Base-by-base conservation (phyloP, 2,888 invertebrate genomes). In the Actias luna region DNA sequence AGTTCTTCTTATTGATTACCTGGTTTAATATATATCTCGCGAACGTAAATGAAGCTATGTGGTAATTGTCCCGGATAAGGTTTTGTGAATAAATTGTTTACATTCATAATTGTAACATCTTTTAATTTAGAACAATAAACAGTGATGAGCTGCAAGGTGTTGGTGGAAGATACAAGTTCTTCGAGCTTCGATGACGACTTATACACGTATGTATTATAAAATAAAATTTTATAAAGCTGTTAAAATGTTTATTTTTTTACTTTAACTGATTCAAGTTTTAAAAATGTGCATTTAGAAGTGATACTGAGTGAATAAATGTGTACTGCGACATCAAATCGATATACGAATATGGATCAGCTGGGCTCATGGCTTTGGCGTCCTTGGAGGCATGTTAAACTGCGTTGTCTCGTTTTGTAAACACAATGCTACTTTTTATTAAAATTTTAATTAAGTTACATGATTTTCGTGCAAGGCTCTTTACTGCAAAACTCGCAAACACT, bases 81-180 rank as follows among this genome's bases (percentile, higher is more conserved):
- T 55, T 29, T 29, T 16, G 55, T 29, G 29, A 29, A 29, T 27
- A 29, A 27, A 29, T 55, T 55, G 29, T 29, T 55, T 29, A 29
- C 29, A 55, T 55, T 55, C n/a, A 16, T 55, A 55, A 55, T 18
- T 50, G 22, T 25, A 50, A 50, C 10, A 25, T 25, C 8, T 5
- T 25, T 25, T 2, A 50, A 50, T 50, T 50, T 14, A 18, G 52
- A 35, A 39, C 18, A 64, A 60, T 62, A 58, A 67, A 61, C 63
- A 80, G 82, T 78, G 71, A 86, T 88, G 87, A 87, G 80, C 67
- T 77, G 78, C 66, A 75, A 87, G 2, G 79, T 85, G 71, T 63
- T 87, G 50, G 80, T 85, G 36, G 88, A 88, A 68, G 85, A 86
- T 1, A 83, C 84, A 7, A 85, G 87, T 68, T 85, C 87, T 60